A percentile compares a stretch with the other conserved stretches of the same genome.
phyloP scores from a whole-genome alignment of 2,113 vertebrate species.

The Dromiciops gliroides region DNA sequence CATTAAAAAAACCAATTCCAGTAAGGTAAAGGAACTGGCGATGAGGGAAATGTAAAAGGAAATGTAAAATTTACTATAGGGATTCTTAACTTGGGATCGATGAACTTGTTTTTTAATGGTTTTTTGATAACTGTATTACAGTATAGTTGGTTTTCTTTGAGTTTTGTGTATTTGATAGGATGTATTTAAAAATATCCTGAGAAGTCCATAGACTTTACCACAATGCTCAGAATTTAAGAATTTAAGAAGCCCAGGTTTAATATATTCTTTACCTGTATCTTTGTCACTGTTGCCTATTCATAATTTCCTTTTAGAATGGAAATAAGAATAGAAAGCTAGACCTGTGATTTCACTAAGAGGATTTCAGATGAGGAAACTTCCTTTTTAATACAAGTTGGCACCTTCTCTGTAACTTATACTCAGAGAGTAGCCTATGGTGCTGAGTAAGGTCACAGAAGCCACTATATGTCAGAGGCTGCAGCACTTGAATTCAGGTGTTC shows the following conservation, averaged over 20 bases:
- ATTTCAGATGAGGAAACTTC: not conserved
- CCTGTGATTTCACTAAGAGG: not conserved
- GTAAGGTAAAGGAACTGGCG: not conserved
- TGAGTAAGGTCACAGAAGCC: not conserved
- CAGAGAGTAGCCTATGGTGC: not conserved
- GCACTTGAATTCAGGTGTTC: not conserved
- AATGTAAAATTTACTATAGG: not conserved
- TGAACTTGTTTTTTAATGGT: not conserved
- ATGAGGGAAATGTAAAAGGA: not conserved
- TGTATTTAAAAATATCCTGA: not conserved
- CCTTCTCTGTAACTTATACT: not conserved
- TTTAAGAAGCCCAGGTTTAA: not conserved
- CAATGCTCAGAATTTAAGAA: not conserved
- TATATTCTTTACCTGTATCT: not conserved
- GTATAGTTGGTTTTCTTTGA: not conserved
- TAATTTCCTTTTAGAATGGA: not conserved
- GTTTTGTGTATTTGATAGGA: not conserved
- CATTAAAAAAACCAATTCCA: not conserved
- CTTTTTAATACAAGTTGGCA: not conserved
- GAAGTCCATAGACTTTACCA: not conserved
- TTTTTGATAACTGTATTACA: not conserved
- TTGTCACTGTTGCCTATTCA: not conserved
- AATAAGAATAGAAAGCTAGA: not conserved
- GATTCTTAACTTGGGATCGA: not conserved
- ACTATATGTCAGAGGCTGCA: not conserved